A percentile compares a stretch with the other conserved stretches of the same genome.
phyloP scores from a whole-genome alignment of 2,113 vertebrate species.

The Cephalopterus ornatus region DNA sequence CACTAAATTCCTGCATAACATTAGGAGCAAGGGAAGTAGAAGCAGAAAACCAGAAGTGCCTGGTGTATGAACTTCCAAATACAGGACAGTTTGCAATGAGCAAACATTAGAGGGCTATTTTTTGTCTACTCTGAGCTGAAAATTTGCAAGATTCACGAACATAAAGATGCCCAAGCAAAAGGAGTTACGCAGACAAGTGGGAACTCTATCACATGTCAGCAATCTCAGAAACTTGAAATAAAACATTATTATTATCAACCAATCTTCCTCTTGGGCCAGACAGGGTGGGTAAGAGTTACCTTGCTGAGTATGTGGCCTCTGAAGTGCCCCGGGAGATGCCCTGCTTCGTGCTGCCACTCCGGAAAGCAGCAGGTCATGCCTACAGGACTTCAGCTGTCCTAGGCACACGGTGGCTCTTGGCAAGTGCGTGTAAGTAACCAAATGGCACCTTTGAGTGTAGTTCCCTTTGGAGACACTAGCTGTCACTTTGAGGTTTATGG shows the following conservation, averaged over 20 bases:
- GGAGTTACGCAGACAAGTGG: background rate
- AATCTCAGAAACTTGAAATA: background rate
- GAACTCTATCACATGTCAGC: background rate
- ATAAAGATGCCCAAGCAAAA: background rate
- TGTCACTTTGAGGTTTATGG: too few species aligned
- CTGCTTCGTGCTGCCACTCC: too few species aligned
- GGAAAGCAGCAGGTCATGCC: too few species aligned
- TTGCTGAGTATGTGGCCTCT: too few species aligned
- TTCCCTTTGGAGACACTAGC: too few species aligned
- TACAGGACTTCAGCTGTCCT: too few species aligned
- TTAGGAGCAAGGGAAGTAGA: background rate
- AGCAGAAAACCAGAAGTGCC: background rate
- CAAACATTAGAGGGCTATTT: background rate
- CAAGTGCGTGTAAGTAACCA: too few species aligned
- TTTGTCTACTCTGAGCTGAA: background rate
- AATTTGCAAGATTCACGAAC: background rate
- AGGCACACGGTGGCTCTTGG: too few species aligned
- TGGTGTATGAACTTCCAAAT: background rate
- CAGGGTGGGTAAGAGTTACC: too few species aligned
- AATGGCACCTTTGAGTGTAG: too few species aligned
- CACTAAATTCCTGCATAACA: background rate
- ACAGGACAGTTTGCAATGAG: fast-evolving
- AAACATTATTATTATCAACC: background rate
- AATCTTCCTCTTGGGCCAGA: background rate
- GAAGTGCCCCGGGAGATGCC: too few species aligned